Evolutionary conservation across 1,140 invertebrate genomes (phyloP), one percentile per base, ranked within the genome.

Genomic region (Belonocnema kinseyi): DNA sequence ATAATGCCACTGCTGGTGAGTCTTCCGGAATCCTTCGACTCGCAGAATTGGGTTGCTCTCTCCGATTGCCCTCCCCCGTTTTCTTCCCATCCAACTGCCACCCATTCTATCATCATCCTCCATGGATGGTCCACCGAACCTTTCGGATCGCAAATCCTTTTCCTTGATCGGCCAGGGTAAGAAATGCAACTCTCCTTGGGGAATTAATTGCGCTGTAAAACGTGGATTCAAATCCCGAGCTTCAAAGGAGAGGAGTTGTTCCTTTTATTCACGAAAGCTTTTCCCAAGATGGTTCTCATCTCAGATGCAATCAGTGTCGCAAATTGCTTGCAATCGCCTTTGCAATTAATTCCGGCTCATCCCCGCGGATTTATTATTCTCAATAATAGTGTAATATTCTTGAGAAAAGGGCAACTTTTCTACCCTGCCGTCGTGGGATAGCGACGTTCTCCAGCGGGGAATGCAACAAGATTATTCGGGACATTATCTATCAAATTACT

Each of bases 171-270:
- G 79, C 21, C 82, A 79, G 82, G 77, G 85, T 82, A 86, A 86
- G 85, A 86, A 86, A 85, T 86, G 84, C 84, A 86, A 85, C 84
- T 84, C 84, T 85, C 84, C 84, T 86, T 82, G 75, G 85, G 85
- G 85, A 86, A 86, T 86, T 86, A 86, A 86, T 86, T 86, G 84
- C 83, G 79, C 82, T 80, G 84, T 86, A 86, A 86, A 86, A 84
- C 85, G 85, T 84, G 80, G 83, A 86, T 86, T 86, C 84, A 86
- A 85, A 85, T 85, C 81, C 61, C 80, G 74, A 74, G 79, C 78
- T 83, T 85, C 78, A 85, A 85, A 86, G 82, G 78, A 82, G 79
- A 50, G 52, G 73, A 58, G 76, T 74, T 73, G 73, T 77, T 83
- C 83, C 83, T 87, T 87, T 86, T 84, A 84, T 87, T 85, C 77